Conservation (phyloP, 2,113 vertebrate genomes). For the Pseudorasbora parva region DNA sequence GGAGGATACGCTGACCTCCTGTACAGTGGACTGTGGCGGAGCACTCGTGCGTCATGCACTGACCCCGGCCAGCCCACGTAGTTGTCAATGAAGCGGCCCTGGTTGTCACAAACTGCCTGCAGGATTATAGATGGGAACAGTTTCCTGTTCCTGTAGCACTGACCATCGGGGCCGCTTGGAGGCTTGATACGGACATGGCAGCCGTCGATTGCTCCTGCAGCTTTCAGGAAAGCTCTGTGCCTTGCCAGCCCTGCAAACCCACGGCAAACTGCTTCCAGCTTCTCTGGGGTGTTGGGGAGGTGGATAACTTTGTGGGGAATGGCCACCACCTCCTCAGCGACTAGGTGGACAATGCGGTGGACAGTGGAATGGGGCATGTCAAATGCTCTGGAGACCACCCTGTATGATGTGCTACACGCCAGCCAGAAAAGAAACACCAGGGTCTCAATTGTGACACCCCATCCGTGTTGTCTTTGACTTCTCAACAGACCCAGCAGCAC, state of each 20-base stretch:
- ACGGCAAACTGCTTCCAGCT: background rate
- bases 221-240: background rate
- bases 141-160: too few species aligned
- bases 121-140: background rate
- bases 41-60: background rate
- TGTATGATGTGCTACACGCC: too few species aligned
- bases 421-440: too few species aligned
- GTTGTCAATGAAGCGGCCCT: background rate
- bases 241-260: background rate
- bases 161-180: too few species aligned
- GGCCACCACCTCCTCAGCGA: background rate
- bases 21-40: background rate
- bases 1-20: background rate
- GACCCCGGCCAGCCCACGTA: background rate
- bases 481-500: too few species aligned
- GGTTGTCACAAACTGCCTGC: slow-evolving; percentile 7
- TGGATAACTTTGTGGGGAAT: slow-evolving; percentile 17
- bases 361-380: too few species aligned
- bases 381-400: too few species aligned
- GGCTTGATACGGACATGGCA: background rate
- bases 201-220: background rate
- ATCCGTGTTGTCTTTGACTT: too few species aligned
- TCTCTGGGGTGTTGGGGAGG: too few species aligned
- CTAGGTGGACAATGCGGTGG: too few species aligned
- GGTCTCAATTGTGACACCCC: too few species aligned